phyloP scores from a whole-genome alignment of 2,888 invertebrate genomes.

The Cabera pusaria region DNA sequence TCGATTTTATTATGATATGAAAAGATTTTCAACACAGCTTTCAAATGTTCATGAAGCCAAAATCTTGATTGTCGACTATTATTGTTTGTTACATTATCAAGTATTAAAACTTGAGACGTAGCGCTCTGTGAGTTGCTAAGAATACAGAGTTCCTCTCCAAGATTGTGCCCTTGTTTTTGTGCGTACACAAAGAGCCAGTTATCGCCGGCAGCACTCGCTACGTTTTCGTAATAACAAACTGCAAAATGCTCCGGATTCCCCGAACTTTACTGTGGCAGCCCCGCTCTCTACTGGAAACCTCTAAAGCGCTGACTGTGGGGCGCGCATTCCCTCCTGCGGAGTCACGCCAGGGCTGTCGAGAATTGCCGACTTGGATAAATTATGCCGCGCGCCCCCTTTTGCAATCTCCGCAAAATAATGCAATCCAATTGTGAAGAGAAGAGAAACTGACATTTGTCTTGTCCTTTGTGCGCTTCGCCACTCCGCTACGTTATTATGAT shows the following conservation, averaged over 20 bases:
- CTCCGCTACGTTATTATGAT: conserved; percentile 37
- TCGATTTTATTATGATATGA: too few species aligned
- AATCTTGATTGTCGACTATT: too few species aligned
- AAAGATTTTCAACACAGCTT: too few species aligned
- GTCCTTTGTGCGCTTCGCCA: conserved; percentile 55
- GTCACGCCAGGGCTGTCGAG: conserved; percentile 72
- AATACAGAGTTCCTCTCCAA: conserved; percentile 15
- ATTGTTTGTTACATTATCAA: too few species aligned
- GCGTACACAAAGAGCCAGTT: conserved; percentile 66
- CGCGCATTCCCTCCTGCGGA: conserved; percentile 69
- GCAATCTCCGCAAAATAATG: conserved; percentile 73
- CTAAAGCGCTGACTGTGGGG: conserved; percentile 75
- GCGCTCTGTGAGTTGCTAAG: conserved; percentile 11
- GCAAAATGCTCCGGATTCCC: conserved; percentile 76
- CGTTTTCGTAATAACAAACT: conserved; percentile 73
- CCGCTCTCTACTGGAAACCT: conserved; percentile 66
- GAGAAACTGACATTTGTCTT: conserved; percentile 64
- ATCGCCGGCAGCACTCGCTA: conserved; percentile 54
- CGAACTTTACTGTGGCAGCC: conserved; percentile 69
- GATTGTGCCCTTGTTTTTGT: conserved; percentile 55
- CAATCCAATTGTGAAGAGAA: conserved; percentile 67
- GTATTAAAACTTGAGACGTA: too few species aligned
- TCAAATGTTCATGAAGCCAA: too few species aligned
- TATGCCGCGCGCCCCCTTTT: conserved; percentile 69
- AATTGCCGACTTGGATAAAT: conserved; percentile 74